phyloP scores from a whole-genome alignment of 2,797 vertebrate species.

The Paramormyrops hopkinsi region DNA sequence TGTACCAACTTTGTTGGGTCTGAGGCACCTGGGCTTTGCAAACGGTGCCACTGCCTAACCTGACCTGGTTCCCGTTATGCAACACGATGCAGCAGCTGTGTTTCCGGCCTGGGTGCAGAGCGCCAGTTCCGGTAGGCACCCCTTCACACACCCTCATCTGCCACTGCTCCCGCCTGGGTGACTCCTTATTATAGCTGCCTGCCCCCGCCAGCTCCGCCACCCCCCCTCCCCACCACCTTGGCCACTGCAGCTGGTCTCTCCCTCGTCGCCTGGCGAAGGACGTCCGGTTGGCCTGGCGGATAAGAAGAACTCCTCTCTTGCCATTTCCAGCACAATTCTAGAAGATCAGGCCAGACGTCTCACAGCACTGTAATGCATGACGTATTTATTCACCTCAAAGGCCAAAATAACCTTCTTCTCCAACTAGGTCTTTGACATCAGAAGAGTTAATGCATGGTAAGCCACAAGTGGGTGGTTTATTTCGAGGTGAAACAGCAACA shows the following conservation, averaged over 20 bases:
- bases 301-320: background rate
- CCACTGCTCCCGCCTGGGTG: background rate
- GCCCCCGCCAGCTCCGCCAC: background rate
- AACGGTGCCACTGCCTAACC: conserved; percentile 36
- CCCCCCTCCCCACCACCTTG: background rate
- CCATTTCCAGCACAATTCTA: conserved; percentile 6
- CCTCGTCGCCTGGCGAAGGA: background rate
- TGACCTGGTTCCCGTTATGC: conserved; percentile 66
- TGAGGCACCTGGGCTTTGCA: background rate
- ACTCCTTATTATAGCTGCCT: background rate
- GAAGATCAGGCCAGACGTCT: background rate
- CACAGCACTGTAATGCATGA: background rate
- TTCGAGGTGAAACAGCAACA: conserved; percentile 26
- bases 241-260: background rate
- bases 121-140: background rate
- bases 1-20: background rate
- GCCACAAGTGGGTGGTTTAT: conserved; percentile 25
- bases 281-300: conserved; percentile 36
- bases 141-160: conserved; percentile 48
- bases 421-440: conserved; percentile 13
- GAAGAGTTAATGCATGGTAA: conserved; percentile 23
- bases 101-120: conserved; percentile 50
- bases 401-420: conserved; percentile 7
- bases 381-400: background rate
- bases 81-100: conserved; percentile 64